Conservation (phyloP, 2,113 vertebrate species). For the Sakesphorus luctuosus region DNA sequence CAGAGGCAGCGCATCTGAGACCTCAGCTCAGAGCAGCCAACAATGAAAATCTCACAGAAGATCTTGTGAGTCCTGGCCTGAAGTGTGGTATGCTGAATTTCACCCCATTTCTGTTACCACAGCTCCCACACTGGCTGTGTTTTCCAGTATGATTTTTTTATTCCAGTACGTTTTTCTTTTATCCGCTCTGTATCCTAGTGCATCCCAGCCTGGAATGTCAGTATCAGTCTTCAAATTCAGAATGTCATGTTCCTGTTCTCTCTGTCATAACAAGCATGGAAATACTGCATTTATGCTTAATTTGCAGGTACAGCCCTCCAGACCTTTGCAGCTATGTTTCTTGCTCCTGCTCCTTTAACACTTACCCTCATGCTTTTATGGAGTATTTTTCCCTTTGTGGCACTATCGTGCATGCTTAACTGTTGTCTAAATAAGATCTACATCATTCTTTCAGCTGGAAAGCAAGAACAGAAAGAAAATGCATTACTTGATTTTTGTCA, state of each 20-base stretch:
- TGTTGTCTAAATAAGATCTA: not conserved
- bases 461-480: not conserved
- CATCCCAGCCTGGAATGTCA: not conserved
- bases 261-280: not conserved
- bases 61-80: not conserved
- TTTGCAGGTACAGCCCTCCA: not conserved
- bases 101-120: not conserved
- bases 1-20: not conserved
- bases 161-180: not conserved
- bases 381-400: not conserved
- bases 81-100: not conserved
- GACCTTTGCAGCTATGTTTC: not conserved
- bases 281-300: not conserved
- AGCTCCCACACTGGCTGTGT: not conserved
- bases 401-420: not conserved
- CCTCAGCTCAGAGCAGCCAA: not conserved
- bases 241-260: not conserved
- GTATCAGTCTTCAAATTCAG: not conserved
- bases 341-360: not conserved
- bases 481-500: not conserved
- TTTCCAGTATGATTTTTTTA: not conserved
- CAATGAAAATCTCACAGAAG: fast-evolving
- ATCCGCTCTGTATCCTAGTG: not conserved
- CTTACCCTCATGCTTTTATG: not conserved
- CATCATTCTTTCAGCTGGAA: not conserved